These are phyloP conservation scores for Poliocrania exsul DNA, from an alignment of 2,797 vertebrate genomes.

Conservation along the genomic window DNA sequence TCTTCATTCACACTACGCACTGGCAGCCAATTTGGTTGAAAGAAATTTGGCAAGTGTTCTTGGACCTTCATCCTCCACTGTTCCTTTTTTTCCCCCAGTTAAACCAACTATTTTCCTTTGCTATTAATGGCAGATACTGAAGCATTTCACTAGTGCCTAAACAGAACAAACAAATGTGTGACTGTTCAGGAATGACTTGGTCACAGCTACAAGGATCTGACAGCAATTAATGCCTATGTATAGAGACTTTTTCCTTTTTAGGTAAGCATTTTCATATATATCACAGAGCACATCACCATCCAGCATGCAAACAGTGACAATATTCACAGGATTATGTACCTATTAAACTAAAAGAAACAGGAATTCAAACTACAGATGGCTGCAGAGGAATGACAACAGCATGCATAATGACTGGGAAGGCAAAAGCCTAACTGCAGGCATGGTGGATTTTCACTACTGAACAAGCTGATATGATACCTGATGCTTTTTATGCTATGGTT, in stretches of 20 bases:
- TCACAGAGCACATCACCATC: neutral
- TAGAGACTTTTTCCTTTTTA: neutral
- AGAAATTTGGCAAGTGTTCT: conserved; percentile 34
- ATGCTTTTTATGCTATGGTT: neutral
- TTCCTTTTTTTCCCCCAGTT: neutral
- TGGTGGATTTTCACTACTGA: neutral
- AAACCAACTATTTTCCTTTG: neutral
- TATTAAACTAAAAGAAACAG: neutral
- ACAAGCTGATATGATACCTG: neutral
- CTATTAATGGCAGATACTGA: neutral
- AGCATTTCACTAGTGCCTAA: neutral
- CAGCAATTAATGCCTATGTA: neutral
- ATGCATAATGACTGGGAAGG: neutral
- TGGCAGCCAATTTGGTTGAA: neutral
- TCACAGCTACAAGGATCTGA: neutral
- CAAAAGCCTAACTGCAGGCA: neutral
- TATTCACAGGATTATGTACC: neutral
- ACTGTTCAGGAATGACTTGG: neutral
- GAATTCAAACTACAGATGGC: neutral
- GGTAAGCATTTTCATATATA: neutral
- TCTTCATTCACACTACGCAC: conserved; percentile 35
- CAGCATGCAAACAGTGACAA: neutral
- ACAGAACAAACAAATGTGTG: neutral
- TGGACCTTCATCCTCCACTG: conserved; percentile 11
- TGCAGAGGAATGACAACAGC: neutral